Evolutionary conservation across 2,888 invertebrate genomes (phyloP).

Genomic region (Sarcophaga rosellei): DNA sequence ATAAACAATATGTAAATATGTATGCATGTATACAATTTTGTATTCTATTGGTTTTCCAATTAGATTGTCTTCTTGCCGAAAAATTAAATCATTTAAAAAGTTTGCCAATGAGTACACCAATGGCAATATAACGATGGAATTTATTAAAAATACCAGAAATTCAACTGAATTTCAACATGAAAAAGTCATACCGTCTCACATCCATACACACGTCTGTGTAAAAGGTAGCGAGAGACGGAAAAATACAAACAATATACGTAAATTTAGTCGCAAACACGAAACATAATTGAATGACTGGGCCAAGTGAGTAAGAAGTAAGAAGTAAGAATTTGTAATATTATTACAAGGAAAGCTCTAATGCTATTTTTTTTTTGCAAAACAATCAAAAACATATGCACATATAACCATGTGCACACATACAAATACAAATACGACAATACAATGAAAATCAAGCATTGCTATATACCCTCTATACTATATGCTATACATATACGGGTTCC

Average conservation of each 20-base stretch:
- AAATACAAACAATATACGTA: background rate
- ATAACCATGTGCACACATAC: conserved; percentile 34
- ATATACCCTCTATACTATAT: too few relatives aligned
- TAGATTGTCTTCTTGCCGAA: background rate
- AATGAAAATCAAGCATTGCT: conserved; percentile 30
- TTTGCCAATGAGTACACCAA: background rate
- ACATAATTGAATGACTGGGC: background rate
- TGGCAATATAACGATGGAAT: conserved; percentile 34
- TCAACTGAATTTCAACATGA: background rate
- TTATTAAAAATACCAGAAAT: conserved; percentile 33
- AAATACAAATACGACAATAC: background rate
- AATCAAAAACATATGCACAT: conserved; percentile 71
- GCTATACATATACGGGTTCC: background rate
- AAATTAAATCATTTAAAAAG: conserved; percentile 30
- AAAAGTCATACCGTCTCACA: background rate
- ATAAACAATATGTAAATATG: too few relatives aligned
- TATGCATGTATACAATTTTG: too few relatives aligned
- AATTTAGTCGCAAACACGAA: background rate
- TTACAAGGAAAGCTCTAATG: conserved; percentile 73
- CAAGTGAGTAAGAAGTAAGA: background rate
- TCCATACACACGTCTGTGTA: background rate
- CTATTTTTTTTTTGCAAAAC: conserved; percentile 65
- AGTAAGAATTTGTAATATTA: conserved; percentile 40
- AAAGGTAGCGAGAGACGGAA: background rate
- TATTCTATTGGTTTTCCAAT: background rate